Evolutionary conservation across 2,888 invertebrate genomes (phyloP), one percentile per base, ranked within the genome.

Genomic region (Orchestes rusci): DNA sequence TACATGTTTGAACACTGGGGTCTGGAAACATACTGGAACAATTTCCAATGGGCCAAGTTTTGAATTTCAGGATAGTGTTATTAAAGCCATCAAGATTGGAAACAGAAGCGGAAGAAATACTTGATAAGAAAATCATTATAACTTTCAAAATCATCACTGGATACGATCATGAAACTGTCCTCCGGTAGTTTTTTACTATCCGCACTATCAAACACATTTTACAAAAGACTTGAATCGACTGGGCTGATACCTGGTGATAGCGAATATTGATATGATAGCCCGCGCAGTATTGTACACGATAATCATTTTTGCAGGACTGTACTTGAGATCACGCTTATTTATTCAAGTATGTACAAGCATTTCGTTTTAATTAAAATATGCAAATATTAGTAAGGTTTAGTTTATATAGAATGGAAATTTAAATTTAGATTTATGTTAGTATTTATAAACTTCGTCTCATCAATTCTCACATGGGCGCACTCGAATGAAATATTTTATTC

Each of bases 241-340:
- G 34, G 19, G 53, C 55, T 58, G 56, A 58, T 57, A 58, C 51
- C 50, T 53, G 53, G 50, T 58, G 59, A 64, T 64, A 61, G 59
- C 59, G 59, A 62, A 60, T 63, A 62, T 63, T 62, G 63, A 63
- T 62, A 62, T 56, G 58, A 53, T 47, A 59, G 54, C 58, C 57
- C 57, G 61, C 62, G 59, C 59, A 62, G 54, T 54, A 51, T 52
- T 48, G 41, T 39, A 28, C 34, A 55, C 50, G 54, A 56, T 56
- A 56, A 55, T 53, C 49, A 53, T 54, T 53, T 49, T 50, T 52
- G 50, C 52, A 56, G 53, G 55, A 51, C 45, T 53, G 53, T 47
- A 47, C 47, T 47, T 28, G 16, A 45, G 15, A 17, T 29, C 37
- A 27, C 23, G 40, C 12, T 17, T 17, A 17, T 35, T 40, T 35